Evolutionary conservation across 1,140 invertebrate genomes (phyloP).

Genomic region (Agrypnia vestita): DNA sequence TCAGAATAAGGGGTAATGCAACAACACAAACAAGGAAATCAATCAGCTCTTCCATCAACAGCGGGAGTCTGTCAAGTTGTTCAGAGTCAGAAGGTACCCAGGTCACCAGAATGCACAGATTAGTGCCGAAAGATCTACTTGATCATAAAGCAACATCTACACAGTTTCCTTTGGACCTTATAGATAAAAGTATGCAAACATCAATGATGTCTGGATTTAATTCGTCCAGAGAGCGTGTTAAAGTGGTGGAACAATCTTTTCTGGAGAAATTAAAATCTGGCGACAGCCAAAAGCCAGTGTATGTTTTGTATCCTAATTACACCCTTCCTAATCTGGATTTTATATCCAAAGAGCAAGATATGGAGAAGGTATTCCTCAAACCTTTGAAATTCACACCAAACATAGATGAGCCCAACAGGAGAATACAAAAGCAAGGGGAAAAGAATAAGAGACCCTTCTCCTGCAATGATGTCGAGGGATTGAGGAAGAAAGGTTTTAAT

Average conservation of each 20-base stretch:
- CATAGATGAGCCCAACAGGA: conserved; percentile 65
- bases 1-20: conserved; percentile 66
- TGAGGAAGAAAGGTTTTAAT: conserved; percentile 85
- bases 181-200: conserved; percentile 84
- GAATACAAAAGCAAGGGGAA: conserved; percentile 65
- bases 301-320: conserved; percentile 94
- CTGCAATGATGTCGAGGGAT: conserved; percentile 86
- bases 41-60: conserved; percentile 69
- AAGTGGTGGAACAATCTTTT: conserved; percentile 78
- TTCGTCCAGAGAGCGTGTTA: conserved; percentile 67
- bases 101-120: conserved; percentile 69
- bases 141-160: conserved; percentile 72
- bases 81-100: conserved; percentile 73
- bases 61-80: conserved; percentile 72
- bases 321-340: conserved; percentile 91
- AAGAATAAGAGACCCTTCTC: conserved; percentile 82
- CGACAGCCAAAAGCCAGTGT: conserved; percentile 82
- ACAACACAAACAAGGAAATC: conserved; percentile 65
- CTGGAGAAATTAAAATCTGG: conserved; percentile 78
- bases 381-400: conserved; percentile 69
- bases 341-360: conserved; percentile 77
- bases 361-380: conserved; percentile 77
- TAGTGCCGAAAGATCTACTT: conserved; percentile 65
- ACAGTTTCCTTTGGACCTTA: conserved; percentile 75
- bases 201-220: conserved; percentile 70